Base-by-base conservation (phyloP, 2,888 invertebrate species). In the Lithophane ornitopus region DNA sequence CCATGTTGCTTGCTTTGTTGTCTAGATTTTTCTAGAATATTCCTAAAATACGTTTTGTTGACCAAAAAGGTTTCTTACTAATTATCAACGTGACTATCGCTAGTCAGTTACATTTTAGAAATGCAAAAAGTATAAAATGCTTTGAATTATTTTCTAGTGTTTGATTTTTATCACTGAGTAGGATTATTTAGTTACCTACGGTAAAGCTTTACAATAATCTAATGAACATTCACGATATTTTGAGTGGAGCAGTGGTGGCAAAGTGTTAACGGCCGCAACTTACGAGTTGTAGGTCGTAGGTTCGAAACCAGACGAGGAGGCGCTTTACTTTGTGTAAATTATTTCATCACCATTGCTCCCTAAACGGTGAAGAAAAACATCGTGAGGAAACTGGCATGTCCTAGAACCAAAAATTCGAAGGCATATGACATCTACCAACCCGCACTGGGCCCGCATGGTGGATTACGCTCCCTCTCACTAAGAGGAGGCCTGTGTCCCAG, bases 1-100 rank as follows among this genome's bases (percentile, higher is more conserved):
- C 70, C 69, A 41, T 26, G 12, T 66, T 72, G 46, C 39, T 39
- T 52, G n/a, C 49, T 56, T 72, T 72, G 61, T 44, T 56, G 12
- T n/a, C 14, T 26, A 49, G 9, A 16, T 44, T 69, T 58, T 62
- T 69, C 12, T 28, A 41, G 34, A 58, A 68, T 46, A 75, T 52
- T 34, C 16, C 34, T n/a, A 54, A 11, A 3, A 34, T n/a, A 16
- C 3, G 11, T 6, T 52, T 34, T 34, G 2, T 11, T 14, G 3
- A 65, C 19, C 12, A 26, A 28, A 46, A 28, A 26, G 41, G 1
- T 26, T 2, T 3, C 8, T 3, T 26, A 26, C 12, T 44, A 3
- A 26, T 63, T 26, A 63, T 26, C 3, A 44, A 26, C 26, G 2
- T 44, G 6, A 19, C 19, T 11, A 19, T 44, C 26, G 7, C 26